Evolutionary conservation across 2,797 vertebrate genomes (phyloP).

Genomic region (Sternotherus odoratus): DNA sequence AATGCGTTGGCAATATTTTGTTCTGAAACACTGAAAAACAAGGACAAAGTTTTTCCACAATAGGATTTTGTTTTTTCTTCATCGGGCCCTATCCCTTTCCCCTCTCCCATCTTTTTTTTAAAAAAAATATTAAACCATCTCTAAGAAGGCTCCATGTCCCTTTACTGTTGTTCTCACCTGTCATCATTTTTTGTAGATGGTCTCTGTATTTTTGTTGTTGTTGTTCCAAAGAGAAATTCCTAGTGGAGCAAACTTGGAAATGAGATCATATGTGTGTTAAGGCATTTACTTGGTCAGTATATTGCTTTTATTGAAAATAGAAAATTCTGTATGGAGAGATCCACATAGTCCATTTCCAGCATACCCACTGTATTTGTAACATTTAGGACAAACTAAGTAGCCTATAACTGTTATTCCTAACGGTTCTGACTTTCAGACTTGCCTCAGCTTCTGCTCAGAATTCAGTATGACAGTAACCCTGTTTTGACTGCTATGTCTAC

Average conservation of each 20-base stretch:
- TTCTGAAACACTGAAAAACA: not conserved
- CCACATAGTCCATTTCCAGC: not conserved
- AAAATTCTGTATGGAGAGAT: not conserved
- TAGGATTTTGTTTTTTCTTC: not conserved
- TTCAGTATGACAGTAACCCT: not conserved
- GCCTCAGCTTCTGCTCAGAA: not conserved
- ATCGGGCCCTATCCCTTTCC: not conserved
- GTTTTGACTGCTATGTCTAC: not conserved
- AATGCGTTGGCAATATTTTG: not conserved
- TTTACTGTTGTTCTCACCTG: fast-evolving
- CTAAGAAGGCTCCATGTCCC: not conserved
- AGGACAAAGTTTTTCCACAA: not conserved
- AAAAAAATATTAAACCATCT: not conserved
- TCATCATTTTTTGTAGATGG: not conserved
- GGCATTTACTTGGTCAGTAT: not conserved
- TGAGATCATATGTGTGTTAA: not conserved
- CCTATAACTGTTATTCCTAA: no score
- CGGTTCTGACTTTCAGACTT: no score
- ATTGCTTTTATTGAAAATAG: not conserved
- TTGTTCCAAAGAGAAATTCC: constrained; percentile 45
- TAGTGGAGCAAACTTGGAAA: not conserved
- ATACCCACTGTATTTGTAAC: no score
- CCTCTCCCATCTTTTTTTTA: not conserved
- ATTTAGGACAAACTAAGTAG: no score
- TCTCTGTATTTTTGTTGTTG: not conserved